Evolutionary conservation across 2,113 vertebrate genomes (phyloP), one percentile per base, ranked within the genome.

Genomic region (Anhinga rufa): DNA sequence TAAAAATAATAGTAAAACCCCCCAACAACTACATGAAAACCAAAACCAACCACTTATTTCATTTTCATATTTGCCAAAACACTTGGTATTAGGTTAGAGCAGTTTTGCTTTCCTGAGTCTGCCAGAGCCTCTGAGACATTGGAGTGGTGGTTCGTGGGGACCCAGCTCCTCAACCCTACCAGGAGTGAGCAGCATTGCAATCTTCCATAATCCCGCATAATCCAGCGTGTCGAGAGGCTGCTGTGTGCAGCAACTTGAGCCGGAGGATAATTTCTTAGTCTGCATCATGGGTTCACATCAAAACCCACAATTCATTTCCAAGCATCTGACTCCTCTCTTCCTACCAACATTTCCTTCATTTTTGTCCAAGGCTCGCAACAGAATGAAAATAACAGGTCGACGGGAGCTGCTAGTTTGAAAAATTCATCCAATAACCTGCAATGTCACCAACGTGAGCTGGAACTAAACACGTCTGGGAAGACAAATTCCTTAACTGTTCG

Each of bases 221-320:
- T 18, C 46, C 86, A 74, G 29, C 22, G 80, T 28, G 61, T 55
- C 2, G 17, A 72, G 44, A 36, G 22, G 20, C 28, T 77, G 62
- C 82, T 24, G 6, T 4, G 29, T 32, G 44, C 0, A 0, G 22
- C 1, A 0, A 6, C 60, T 74, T 3, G 1, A 74, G 6, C 51
- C 38, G 49, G 31, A 75, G 42, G 21, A 20, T 9, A 64, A 46
- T 36, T 79, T 52, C 70, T 71, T 20, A 6, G 8, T 29, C 44
- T 34, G 54, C 21, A 17, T 18, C 62, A 3, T 1, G 28, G 9
- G 3, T 25, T 74, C 76, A 44, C 58, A 36, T 57, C 49, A 54
- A 82, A 90, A 17, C 7, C 26, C 82, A 22, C 69, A 24, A 16
- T n/a, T 86, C 29, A 9, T 52, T n/a, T 61, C 74, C 48, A 52